These are phyloP conservation scores for Dreissena rostriformis DNA, from an alignment of 1,140 invertebrate species.

Conservation along the genomic window DNA sequence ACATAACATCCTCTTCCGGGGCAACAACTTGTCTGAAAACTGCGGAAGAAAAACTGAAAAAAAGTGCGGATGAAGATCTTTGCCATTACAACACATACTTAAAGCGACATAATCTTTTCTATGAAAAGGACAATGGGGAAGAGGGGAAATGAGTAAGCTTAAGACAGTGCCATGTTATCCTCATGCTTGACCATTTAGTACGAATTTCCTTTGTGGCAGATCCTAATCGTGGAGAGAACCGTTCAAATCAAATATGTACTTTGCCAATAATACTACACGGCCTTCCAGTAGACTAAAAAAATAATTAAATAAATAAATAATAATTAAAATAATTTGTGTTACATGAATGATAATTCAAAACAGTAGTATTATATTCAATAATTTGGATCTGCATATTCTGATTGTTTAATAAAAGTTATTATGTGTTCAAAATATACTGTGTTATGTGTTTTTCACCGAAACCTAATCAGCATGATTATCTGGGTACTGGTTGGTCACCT, in stretches of 20 bases:
- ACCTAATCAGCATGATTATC: conserved; percentile 3
- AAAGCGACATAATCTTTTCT: conserved; percentile 13
- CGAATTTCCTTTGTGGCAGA: conserved; percentile 7
- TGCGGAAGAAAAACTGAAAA: conserved; percentile 18
- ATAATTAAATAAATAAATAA: no score
- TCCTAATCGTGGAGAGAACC: no score
- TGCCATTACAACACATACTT: conserved; percentile 36
- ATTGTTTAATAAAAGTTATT: conserved; percentile 1
- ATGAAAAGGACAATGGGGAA: not conserved
- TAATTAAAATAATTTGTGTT: no score
- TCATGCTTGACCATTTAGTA: conserved; percentile 29
- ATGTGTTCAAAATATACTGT: not conserved
- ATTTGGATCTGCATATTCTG: no score
- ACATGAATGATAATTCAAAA: no score
- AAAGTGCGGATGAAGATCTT: conserved; percentile 5
- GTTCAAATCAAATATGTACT: no score
- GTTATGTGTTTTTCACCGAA: conserved; percentile 11
- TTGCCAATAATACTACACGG: no score
- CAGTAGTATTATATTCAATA: no score
- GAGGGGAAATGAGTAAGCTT: not conserved
- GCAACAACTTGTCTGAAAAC: conserved; percentile 17
- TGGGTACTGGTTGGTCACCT: not conserved
- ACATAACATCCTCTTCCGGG: conserved; percentile 16
- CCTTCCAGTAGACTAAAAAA: no score
- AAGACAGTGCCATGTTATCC: conserved; percentile 15